Conservation (phyloP, 2,888 invertebrate species). For the Hydraecia micacea region DNA sequence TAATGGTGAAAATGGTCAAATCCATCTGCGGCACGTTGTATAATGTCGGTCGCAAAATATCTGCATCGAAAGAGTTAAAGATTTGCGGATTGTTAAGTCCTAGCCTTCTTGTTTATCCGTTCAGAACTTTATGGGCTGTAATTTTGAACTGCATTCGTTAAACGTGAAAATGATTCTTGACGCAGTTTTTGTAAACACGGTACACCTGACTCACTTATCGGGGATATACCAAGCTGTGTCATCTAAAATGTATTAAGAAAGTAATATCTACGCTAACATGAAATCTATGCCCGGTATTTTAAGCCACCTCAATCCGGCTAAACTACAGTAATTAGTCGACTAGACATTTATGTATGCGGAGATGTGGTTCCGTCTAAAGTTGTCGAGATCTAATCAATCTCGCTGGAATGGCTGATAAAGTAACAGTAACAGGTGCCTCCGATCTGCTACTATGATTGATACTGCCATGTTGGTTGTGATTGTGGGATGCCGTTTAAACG, state of each 20-base stretch:
- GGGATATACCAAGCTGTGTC: not conserved
- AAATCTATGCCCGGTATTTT: not conserved
- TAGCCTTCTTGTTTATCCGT: not conserved
- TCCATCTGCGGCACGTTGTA: not conserved
- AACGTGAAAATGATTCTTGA: not conserved
- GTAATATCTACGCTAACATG: not conserved
- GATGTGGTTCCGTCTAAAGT: conserved; percentile 34
- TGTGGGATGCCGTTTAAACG: not conserved
- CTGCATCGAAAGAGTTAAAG: not conserved
- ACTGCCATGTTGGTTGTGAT: not conserved
- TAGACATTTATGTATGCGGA: conserved; percentile 26
- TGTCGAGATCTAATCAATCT: conserved; percentile 51
- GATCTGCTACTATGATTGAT: conserved; percentile 60
- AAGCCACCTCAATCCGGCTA: not conserved
- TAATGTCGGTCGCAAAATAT: not conserved
- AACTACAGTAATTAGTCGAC: conserved; percentile 39
- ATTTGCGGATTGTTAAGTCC: not conserved
- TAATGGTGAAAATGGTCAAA: not conserved
- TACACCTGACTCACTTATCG: not conserved
- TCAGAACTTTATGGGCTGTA: not conserved
- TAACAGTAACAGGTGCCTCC: conserved; percentile 54
- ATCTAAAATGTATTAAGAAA: not conserved
- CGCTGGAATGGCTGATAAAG: conserved; percentile 30
- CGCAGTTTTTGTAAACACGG: not conserved
- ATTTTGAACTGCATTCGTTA: not conserved